Evolutionary conservation across 2,113 vertebrate species (phyloP).

Genomic region (Dasyurus viverrinus): DNA sequence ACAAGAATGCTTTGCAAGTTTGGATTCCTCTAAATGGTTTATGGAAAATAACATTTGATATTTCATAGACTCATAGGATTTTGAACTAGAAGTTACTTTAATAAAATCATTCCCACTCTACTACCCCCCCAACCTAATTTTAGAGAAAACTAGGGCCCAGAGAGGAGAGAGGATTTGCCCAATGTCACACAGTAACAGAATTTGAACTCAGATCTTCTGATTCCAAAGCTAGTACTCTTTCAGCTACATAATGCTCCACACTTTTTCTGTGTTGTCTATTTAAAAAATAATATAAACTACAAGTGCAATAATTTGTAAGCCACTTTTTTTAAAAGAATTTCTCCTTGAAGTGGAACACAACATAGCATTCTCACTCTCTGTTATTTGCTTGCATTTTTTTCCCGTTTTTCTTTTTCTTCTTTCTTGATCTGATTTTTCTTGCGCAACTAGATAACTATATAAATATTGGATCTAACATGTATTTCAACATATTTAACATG

Average conservation of each 20-base stretch:
- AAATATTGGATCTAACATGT: too few relatives aligned
- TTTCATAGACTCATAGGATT: neutral
- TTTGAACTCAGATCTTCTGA: neutral
- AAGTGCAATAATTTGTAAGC: neutral
- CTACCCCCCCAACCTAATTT: neutral
- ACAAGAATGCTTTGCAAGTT: neutral
- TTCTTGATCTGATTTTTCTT: too few relatives aligned
- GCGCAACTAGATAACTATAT: too few relatives aligned
- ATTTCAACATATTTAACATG: too few relatives aligned
- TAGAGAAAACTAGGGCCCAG: neutral
- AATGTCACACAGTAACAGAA: neutral
- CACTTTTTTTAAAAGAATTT: neutral
- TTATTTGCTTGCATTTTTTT: too few relatives aligned
- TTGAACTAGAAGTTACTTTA: neutral
- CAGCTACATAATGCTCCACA: neutral
- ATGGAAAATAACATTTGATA: neutral
- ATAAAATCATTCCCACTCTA: neutral
- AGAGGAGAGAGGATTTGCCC: neutral
- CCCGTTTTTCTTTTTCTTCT: too few relatives aligned
- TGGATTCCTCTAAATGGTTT: neutral
- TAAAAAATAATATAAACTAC: neutral
- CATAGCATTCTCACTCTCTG: too few relatives aligned
- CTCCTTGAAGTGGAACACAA: too few relatives aligned
- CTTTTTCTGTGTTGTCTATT: neutral
- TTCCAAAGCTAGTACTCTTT: neutral